A percentile compares a stretch with the other conserved stretches of the same genome.
Conservation (phyloP, 2,888 invertebrate genomes). For the Halictus quadricinctus region DNA sequence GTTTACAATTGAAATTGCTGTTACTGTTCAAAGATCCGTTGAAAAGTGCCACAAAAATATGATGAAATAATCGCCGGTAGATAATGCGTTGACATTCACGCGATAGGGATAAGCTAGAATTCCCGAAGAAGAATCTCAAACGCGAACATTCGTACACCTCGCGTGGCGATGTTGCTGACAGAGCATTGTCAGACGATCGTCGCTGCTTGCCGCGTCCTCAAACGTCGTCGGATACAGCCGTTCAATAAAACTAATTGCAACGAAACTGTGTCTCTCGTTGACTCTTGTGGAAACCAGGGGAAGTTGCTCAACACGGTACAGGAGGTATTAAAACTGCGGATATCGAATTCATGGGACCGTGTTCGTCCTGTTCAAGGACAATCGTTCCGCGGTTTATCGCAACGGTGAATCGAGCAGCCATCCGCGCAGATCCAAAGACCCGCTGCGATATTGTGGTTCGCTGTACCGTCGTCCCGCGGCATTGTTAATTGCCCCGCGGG, state of each 20-base stretch:
- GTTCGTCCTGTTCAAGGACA: background rate
- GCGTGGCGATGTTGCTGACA: background rate
- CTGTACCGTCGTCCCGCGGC: slow-evolving; percentile 9
- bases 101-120: background rate
- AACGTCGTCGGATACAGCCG: background rate
- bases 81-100: background rate
- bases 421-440: background rate
- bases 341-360: slow-evolving; percentile 2
- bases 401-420: background rate
- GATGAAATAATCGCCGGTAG: background rate
- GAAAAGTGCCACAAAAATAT: too few species aligned
- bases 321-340: background rate
- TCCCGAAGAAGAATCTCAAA: background rate
- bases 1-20: background rate
- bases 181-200: background rate
- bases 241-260: background rate
- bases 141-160: background rate
- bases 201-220: background rate
- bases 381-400: background rate
- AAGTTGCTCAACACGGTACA: background rate
- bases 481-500: slow-evolving; percentile 52
- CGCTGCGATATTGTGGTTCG: background rate
- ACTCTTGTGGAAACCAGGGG: background rate
- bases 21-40: too few species aligned
- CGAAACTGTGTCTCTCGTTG: background rate